phyloP scores from a whole-genome alignment of 1,140 invertebrate species.

The Daktulosphaira vitifoliae region DNA sequence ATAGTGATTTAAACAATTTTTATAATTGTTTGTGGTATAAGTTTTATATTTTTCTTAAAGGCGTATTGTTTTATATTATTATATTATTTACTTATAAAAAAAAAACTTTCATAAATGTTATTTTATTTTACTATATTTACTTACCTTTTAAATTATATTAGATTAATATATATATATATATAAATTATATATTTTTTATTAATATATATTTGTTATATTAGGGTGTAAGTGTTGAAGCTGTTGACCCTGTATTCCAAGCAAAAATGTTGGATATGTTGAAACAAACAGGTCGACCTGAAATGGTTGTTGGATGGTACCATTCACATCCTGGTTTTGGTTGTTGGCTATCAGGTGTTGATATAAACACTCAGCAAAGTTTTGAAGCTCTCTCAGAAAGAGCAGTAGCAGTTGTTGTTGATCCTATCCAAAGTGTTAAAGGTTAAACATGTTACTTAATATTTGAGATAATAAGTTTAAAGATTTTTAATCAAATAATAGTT shows the following conservation, averaged over 20 bases:
- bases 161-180: no score
- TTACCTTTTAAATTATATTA: no score
- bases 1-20: no score
- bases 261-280: constrained; percentile 99
- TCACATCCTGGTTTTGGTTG: constrained; percentile 99
- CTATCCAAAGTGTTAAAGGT: constrained; percentile 98
- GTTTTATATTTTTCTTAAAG: no score
- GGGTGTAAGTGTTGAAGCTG: constrained; percentile 98
- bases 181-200: neutral
- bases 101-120: no score
- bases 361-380: constrained; percentile 99
- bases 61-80: no score
- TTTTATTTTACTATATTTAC: no score
- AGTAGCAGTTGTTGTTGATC: constrained; percentile 98
- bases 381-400: constrained; percentile 96
- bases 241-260: constrained; percentile 99
- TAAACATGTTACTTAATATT: constrained; percentile 38
- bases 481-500: constrained; percentile 4
- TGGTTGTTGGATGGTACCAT: constrained; percentile 99
- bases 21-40: no score
- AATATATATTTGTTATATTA: constrained; percentile 42
- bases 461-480: neutral
- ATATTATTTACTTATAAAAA: no score
- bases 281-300: constrained; percentile 97
- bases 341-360: constrained; percentile 99